These are phyloP conservation scores for Aptenodytes forsteri DNA, from an alignment of 2,113 vertebrate genomes.

Conservation along the genomic window DNA sequence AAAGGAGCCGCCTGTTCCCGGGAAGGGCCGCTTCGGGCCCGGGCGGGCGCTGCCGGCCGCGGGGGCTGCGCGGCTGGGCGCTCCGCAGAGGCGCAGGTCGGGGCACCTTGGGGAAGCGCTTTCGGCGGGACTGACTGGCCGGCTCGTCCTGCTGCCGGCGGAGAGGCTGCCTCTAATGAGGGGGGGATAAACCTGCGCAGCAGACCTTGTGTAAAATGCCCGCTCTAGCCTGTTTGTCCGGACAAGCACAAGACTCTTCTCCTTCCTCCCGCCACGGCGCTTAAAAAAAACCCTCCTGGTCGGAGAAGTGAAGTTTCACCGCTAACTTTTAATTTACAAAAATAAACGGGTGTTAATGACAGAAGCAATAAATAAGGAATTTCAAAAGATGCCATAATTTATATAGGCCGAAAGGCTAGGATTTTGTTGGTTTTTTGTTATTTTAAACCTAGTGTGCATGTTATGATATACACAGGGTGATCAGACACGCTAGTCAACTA, in stretches of 20 bases:
- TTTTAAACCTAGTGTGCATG: constrained; percentile 3
- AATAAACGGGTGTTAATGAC: constrained; percentile 60
- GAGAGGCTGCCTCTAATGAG: background rate
- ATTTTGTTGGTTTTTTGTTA: background rate
- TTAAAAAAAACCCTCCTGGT: background rate
- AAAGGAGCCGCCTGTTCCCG: background rate
- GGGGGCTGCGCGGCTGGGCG: no score
- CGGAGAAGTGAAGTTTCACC: background rate
- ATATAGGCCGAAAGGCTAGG: constrained; percentile 44
- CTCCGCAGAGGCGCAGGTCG: background rate
- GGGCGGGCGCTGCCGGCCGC: background rate
- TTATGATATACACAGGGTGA: constrained; percentile 35
- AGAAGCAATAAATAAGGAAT: constrained; percentile 68
- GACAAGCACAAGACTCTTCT: background rate
- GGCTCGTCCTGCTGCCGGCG: background rate
- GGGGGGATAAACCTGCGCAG: background rate
- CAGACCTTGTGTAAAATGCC: background rate
- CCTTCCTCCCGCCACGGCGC: background rate
- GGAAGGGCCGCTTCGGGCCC: background rate
- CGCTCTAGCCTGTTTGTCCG: background rate
- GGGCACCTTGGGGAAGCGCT: background rate
- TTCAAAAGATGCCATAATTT: constrained; percentile 67
- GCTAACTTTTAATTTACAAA: constrained; percentile 39
- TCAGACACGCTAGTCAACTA: constrained; percentile 50
- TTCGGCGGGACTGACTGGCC: background rate